These are phyloP conservation scores for Azemiops feae DNA, from an alignment of 2,113 vertebrate species.

Conservation along the genomic window DNA sequence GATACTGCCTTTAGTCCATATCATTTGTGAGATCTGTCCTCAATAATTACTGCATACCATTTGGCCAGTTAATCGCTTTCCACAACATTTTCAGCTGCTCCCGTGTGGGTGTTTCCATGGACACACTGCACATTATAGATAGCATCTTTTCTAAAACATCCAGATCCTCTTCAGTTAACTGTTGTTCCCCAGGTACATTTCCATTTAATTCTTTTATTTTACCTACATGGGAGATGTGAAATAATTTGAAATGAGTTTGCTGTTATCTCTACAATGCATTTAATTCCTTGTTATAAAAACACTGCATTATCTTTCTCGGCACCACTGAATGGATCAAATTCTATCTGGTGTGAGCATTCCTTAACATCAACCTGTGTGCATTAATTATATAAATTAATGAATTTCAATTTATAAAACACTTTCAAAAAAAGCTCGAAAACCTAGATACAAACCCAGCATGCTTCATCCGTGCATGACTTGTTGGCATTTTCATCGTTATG, in stretches of 20 bases:
- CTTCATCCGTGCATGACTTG: background rate
- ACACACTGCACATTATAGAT: slow-evolving; percentile 68
- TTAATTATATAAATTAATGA: background rate
- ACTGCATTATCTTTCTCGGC: background rate
- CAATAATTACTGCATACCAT: slow-evolving; percentile 70
- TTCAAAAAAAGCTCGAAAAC: background rate
- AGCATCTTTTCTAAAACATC: slow-evolving; percentile 80
- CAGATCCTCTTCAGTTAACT: slow-evolving; percentile 76
- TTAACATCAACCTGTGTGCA: background rate
- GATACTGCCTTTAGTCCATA: background rate
- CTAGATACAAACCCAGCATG: background rate
- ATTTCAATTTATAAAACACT: background rate
- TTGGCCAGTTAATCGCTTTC: slow-evolving; percentile 92
- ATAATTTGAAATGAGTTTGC: background rate
- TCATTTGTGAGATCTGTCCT: background rate
- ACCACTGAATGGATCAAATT: background rate
- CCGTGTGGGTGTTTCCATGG: slow-evolving; percentile 74
- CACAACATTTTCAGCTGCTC: slow-evolving; percentile 87
- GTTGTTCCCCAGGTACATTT: slow-evolving; percentile 70
- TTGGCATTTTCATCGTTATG: background rate
- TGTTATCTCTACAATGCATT: background rate
- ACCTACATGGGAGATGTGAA: slow-evolving; percentile 62
- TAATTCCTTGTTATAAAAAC: background rate
- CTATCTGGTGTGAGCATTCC: background rate
- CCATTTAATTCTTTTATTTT: slow-evolving; percentile 88